phyloP scores from a whole-genome alignment of 1,140 invertebrate species.

The Mamestra configurata region DNA sequence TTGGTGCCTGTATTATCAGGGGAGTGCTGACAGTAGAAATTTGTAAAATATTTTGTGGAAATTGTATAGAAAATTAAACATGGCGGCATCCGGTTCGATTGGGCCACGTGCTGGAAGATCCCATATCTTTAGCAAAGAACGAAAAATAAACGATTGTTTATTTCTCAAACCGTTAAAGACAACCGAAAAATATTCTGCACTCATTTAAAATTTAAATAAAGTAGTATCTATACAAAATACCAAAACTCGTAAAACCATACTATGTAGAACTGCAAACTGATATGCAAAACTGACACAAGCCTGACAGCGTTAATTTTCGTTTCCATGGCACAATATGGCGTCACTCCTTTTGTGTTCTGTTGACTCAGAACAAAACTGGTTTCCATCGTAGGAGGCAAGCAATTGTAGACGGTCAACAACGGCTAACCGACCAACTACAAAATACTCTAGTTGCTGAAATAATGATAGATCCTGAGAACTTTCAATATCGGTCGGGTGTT shows the following conservation, averaged over 20 bases:
- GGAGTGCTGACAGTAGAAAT: too few species aligned
- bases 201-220: too few species aligned
- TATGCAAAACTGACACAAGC: not conserved
- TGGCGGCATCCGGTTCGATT: too few species aligned
- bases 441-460: not conserved
- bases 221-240: too few species aligned
- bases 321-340: conserved; percentile 19
- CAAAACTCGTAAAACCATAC: not conserved
- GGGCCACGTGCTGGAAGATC: too few species aligned
- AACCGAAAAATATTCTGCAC: too few species aligned
- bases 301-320: conserved; percentile 13
- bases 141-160: too few species aligned
- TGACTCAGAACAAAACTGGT: conserved; percentile 41
- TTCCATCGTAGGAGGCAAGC: conserved; percentile 16
- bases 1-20: too few species aligned
- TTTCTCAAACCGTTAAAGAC: too few species aligned
- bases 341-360: conserved; percentile 29
- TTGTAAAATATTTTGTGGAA: too few species aligned
- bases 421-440: conserved; percentile 24
- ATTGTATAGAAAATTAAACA: too few species aligned
- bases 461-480: not conserved
- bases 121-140: too few species aligned
- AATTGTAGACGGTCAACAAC: conserved; percentile 22
- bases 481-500: not conserved
- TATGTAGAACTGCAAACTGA: not conserved